phyloP scores from a whole-genome alignment of 2,113 vertebrate genomes.

The Catharus fuscescens region DNA sequence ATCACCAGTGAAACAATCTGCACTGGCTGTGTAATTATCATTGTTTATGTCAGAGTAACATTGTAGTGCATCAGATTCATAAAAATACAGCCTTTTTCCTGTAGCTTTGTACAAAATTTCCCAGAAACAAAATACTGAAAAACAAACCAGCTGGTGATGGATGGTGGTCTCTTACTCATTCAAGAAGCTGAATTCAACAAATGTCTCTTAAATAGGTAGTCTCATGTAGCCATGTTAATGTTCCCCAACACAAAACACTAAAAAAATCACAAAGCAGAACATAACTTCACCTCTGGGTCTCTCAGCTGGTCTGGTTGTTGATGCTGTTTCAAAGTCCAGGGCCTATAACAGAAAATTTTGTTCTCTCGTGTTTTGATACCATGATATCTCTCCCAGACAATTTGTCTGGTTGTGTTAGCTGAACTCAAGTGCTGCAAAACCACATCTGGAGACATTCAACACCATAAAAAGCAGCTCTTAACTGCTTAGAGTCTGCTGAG shows the following conservation, averaged over 20 bases:
- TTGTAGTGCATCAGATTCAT: neutral
- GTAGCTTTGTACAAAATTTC: neutral
- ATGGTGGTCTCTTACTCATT: neutral
- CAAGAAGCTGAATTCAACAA: neutral
- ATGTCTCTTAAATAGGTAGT: neutral
- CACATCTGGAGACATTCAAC: neutral
- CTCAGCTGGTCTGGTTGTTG: neutral
- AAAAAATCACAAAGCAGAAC: neutral
- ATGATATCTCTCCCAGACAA: neutral
- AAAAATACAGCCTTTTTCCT: neutral
- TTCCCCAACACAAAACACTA: neutral
- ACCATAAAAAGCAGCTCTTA: neutral
- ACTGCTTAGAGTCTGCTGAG: neutral
- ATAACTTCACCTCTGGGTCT: neutral
- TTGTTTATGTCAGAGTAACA: neutral
- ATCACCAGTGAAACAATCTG: fast-evolving
- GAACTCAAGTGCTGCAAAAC: neutral
- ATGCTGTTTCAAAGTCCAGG: neutral
- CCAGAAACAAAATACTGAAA: neutral
- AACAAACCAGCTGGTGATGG: neutral
- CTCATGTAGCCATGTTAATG: neutral
- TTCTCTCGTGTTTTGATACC: neutral
- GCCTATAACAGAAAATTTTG: neutral
- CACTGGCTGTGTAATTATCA: neutral
- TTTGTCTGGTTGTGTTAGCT: neutral